Conservation (phyloP, 2,113 vertebrate genomes). For the Leucopsar rothschildi region DNA sequence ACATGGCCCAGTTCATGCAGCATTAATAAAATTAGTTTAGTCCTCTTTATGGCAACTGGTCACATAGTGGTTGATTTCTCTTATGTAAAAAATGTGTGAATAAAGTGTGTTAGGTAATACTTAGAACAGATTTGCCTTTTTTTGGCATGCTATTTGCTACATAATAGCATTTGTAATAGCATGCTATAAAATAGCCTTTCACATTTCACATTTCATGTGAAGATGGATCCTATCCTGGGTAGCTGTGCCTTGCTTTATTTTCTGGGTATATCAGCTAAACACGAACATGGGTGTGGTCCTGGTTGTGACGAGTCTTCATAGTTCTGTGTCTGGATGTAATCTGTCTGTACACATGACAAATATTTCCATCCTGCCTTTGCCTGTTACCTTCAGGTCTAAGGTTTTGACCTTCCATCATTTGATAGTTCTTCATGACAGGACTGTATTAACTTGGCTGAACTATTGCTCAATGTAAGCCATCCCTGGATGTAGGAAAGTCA, state of each 20-base stretch:
- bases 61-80: not conserved
- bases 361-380: not conserved
- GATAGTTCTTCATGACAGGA: not conserved
- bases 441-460: not conserved
- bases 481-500: not conserved
- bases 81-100: not conserved
- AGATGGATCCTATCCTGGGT: not conserved
- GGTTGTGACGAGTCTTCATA: not conserved
- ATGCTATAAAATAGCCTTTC: too few species aligned
- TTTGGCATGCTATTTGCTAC: too few species aligned
- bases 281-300: not conserved
- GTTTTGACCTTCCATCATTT: not conserved
- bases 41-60: not conserved
- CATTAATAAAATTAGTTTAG: not conserved
- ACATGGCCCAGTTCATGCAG: not conserved
- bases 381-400: not conserved
- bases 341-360: accelerated
- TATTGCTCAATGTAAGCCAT: not conserved
- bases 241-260: not conserved
- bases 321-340: not conserved
- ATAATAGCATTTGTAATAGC: too few species aligned
- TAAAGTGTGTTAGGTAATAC: not conserved
- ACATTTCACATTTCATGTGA: too few species aligned
- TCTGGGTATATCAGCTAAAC: not conserved
- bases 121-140: not conserved